Conservation (phyloP, 2,888 invertebrate genomes). For the Sclerodermus sp. region DNA sequence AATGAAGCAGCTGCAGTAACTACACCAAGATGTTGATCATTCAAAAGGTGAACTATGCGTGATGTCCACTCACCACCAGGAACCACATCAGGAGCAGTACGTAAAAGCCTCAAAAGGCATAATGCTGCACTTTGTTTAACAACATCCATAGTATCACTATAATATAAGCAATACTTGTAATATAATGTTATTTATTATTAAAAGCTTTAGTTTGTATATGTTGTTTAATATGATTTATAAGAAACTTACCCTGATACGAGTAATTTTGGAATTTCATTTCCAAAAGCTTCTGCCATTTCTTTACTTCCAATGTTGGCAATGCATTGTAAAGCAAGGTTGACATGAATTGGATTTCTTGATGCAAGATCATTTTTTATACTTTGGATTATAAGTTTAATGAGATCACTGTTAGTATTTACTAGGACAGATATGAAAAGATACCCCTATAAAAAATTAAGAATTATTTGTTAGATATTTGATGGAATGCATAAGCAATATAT, state of each 20-base stretch:
- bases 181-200: neutral
- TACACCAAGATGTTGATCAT: conserved; percentile 99
- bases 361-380: conserved; percentile 98
- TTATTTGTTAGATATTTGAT: neutral
- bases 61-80: conserved; percentile 99
- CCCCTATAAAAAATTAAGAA: conserved; percentile 68
- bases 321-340: conserved; percentile 97
- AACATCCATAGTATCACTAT: conserved; percentile 96
- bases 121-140: conserved; percentile 99
- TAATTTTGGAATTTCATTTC: conserved; percentile 96
- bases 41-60: conserved; percentile 95
- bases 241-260: conserved; percentile 86
- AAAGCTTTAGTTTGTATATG: neutral
- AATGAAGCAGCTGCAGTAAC: conserved; percentile 98
- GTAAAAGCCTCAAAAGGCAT: conserved; percentile 88
- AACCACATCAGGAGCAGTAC: conserved; percentile 94
- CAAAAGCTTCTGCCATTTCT: conserved; percentile 99
- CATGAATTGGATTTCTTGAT: conserved; percentile 96
- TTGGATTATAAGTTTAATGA: conserved; percentile 98
- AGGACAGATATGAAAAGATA: conserved; percentile 99
- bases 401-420: conserved; percentile 97
- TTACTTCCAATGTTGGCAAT: conserved; percentile 99
- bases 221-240: too few species aligned
- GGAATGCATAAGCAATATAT: neutral
- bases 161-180: neutral